Conservation (phyloP, 2,888 invertebrate genomes). For the Eupithecia exiguata region DNA sequence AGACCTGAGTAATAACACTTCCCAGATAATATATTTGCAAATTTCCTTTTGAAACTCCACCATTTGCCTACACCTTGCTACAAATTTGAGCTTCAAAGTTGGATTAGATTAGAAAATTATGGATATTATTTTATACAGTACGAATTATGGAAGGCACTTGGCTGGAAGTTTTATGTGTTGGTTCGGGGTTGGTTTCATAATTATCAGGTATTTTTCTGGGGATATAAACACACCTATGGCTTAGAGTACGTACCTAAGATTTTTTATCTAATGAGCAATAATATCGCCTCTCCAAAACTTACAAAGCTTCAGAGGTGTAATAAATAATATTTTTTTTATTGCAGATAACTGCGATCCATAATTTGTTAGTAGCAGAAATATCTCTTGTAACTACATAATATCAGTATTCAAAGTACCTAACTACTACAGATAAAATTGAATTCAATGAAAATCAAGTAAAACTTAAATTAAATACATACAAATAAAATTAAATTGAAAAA, state of each 20-base stretch:
- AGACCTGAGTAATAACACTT: constrained; percentile 66
- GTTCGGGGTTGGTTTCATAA: background rate
- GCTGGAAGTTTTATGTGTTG: constrained; percentile 34
- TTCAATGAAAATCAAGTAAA: no score
- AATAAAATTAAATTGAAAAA: no score
- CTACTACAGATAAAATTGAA: no score
- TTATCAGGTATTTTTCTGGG: background rate
- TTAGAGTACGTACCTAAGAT: background rate
- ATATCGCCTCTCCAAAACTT: background rate
- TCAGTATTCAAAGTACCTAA: no score
- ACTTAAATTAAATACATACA: no score
- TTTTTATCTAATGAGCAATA: no score
- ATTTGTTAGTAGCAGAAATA: no score
- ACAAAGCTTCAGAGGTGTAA: background rate
- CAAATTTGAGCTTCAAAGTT: constrained; percentile 53
- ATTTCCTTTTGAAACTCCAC: constrained; percentile 55
- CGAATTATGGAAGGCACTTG: constrained; percentile 34
- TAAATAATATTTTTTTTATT: no score
- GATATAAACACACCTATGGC: background rate
- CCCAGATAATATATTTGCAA: constrained; percentile 65
- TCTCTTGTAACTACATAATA: no score
- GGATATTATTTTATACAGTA: constrained; percentile 45
- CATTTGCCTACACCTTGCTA: constrained; percentile 49
- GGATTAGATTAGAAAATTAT: constrained; percentile 53
- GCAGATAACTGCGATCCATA: no score